Evolutionary conservation across 2,797 vertebrate genomes (phyloP).

Genomic region (Sus cebifrons): DNA sequence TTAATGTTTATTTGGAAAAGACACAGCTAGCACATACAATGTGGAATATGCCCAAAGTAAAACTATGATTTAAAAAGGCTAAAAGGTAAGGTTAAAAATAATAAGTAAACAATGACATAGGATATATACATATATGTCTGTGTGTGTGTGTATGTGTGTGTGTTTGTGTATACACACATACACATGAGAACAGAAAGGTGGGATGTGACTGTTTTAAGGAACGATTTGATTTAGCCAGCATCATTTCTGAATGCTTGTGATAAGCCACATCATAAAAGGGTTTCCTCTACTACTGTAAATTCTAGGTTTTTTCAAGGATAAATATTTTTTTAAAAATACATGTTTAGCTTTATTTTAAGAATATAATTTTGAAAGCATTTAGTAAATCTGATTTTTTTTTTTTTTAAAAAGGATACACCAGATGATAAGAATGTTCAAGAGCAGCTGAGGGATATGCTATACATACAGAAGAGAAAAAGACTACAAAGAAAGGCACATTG

Average conservation of each 20-base stretch:
- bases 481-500: constrained; percentile 89
- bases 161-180: not conserved
- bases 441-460: constrained; percentile 34
- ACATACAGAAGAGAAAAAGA: constrained; percentile 60
- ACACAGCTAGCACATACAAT: constrained; percentile 64
- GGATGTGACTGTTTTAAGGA: not conserved
- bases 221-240: constrained; percentile 16
- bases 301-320: not conserved
- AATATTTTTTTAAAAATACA: constrained; percentile 46
- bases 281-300: constrained; percentile 26
- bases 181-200: not conserved
- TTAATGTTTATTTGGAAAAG: constrained; percentile 68
- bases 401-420: constrained; percentile 67
- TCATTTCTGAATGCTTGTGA: constrained; percentile 53
- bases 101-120: constrained; percentile 1
- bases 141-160: no score
- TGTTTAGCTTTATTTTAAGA: constrained; percentile 67
- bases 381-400: constrained; percentile 45
- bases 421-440: constrained; percentile 51
- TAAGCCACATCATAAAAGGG: not conserved
- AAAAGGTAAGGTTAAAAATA: constrained; percentile 36
- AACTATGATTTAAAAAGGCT: constrained; percentile 41
- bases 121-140: not conserved
- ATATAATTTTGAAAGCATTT: constrained; percentile 18
- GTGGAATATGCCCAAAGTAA: constrained; percentile 35